Conservation (phyloP, 2,113 vertebrate genomes). For the Carassius carassius region DNA sequence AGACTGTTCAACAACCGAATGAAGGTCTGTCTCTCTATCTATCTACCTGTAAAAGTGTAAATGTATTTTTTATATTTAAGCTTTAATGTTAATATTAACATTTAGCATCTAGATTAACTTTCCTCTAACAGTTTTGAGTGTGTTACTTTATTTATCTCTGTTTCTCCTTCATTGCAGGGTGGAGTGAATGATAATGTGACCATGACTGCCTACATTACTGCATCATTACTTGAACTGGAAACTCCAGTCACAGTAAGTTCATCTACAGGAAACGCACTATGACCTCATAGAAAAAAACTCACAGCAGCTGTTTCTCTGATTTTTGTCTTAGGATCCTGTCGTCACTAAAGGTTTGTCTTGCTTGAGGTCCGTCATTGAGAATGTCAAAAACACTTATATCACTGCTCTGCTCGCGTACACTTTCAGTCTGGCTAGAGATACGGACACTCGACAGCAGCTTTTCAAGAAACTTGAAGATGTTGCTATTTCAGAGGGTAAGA, state of each 20-base stretch:
- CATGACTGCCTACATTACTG: conserved; percentile 77
- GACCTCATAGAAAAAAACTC: no score
- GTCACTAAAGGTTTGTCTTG: conserved; percentile 76
- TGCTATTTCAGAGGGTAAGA: conserved; percentile 56
- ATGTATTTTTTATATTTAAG: no score
- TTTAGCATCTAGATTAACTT: no score
- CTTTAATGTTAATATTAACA: no score
- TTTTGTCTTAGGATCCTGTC: conserved; percentile 64
- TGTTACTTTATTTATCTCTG: neutral
- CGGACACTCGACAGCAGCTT: conserved; percentile 63
- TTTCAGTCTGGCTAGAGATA: conserved; percentile 80
- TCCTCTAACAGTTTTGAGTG: no score
- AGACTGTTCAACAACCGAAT: conserved; percentile 79
- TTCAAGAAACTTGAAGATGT: conserved; percentile 59
- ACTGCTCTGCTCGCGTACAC: conserved; percentile 83
- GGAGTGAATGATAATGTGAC: conserved; percentile 80
- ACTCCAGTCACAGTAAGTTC: conserved; percentile 30
- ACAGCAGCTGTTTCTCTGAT: no score
- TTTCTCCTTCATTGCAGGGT: conserved; percentile 67
- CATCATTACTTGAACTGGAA: conserved; percentile 73
- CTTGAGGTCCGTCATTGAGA: conserved; percentile 60
- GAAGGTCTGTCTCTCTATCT: conserved; percentile 52
- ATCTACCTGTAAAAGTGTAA: no score
- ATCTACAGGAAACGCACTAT: no score
- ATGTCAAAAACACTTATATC: conserved; percentile 72